Percentiles rank a stretch among this genome's conserved stretches.
Evolutionary conservation across 2,888 invertebrate genomes (phyloP).

Genomic region (Hyppa rectilinea): DNA sequence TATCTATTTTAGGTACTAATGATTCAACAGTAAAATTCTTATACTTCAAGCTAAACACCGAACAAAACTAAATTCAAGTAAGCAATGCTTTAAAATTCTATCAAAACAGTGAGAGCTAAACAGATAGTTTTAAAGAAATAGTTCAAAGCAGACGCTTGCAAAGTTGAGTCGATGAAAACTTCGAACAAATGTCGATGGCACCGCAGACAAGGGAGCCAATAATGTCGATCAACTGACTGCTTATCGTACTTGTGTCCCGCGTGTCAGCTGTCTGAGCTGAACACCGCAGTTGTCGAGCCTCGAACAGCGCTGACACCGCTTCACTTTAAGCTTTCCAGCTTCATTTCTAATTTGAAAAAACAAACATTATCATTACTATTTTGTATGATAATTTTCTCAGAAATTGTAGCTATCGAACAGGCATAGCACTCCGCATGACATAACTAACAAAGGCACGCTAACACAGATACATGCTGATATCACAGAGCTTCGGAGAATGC

Average conservation of each 20-base stretch:
- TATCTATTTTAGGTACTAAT: neutral
- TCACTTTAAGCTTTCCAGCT: neutral
- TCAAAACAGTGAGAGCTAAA: neutral
- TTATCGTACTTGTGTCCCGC: slow-evolving; percentile 11
- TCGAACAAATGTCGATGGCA: slow-evolving; percentile 9
- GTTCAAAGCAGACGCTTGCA: neutral
- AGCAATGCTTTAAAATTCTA: neutral
- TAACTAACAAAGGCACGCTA: neutral
- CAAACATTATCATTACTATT: neutral
- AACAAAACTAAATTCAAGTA: neutral
- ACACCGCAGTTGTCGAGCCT: neutral
- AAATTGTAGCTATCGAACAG: neutral
- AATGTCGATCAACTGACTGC: neutral
- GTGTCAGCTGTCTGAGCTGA: neutral
- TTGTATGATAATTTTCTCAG: no score
- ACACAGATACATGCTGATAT: neutral
- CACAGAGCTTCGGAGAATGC: neutral
- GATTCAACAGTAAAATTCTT: neutral
- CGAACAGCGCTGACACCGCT: neutral
- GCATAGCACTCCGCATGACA: neutral
- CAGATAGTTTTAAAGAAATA: neutral
- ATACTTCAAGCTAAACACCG: neutral
- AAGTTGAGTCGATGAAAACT: slow-evolving; percentile 12
- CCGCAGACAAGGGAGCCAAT: neutral
- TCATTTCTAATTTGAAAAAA: neutral